phyloP scores from a whole-genome alignment of 2,888 invertebrate species.

The Cheilosia urbana region DNA sequence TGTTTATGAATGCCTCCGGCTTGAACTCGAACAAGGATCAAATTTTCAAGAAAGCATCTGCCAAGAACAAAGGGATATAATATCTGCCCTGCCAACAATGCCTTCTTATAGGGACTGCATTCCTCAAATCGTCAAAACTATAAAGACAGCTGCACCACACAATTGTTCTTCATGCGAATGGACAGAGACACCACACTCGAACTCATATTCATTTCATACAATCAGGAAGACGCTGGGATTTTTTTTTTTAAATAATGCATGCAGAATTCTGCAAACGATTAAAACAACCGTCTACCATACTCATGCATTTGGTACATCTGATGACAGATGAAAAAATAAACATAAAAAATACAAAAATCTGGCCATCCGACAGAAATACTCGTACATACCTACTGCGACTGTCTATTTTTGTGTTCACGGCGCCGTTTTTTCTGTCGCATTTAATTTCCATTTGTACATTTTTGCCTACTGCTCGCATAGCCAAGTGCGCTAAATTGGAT shows the following conservation, averaged over 20 bases:
- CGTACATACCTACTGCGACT: background rate
- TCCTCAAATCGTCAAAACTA: too few species aligned
- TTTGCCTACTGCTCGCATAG: conserved; percentile 58
- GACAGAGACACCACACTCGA: background rate
- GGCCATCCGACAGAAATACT: conserved; percentile 24
- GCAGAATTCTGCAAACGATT: conserved; percentile 8
- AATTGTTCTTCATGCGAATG: too few species aligned
- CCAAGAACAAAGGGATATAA: too few species aligned
- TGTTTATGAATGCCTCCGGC: too few species aligned
- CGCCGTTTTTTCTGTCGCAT: conserved; percentile 46
- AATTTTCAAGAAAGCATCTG: too few species aligned
- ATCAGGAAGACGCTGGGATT: background rate
- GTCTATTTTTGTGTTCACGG: conserved; percentile 29
- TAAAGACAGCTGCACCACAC: too few species aligned
- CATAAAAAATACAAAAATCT: conserved; percentile 21
- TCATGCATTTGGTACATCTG: conserved; percentile 1
- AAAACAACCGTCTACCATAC: conserved; percentile 22
- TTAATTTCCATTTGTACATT: conserved; percentile 58
- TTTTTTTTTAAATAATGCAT: background rate
- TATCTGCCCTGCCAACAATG: too few species aligned
- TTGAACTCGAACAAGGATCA: too few species aligned
- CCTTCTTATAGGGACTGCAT: too few species aligned
- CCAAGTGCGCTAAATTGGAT: conserved; percentile 65
- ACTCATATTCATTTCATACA: background rate
- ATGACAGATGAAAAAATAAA: background rate